Base-by-base conservation (phyloP, 2,888 invertebrate genomes). In the Dilophus febrilis region DNA sequence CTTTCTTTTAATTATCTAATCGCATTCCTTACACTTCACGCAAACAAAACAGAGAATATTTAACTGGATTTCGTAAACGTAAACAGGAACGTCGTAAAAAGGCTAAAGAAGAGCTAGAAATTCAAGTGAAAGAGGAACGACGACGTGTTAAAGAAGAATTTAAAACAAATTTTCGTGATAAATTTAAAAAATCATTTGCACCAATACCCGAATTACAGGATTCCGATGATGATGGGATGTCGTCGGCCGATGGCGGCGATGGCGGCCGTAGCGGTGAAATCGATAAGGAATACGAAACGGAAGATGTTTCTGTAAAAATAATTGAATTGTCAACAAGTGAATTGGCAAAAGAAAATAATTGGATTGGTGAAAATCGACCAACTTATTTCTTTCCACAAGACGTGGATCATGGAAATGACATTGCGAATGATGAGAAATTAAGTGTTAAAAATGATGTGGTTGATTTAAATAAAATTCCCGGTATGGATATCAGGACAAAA, bases 51-150 rank as follows among this genome's bases (percentile, higher is more conserved):
- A 85, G 85, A 53, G 82, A 85, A 35, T 86, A 80, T 55, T 59
- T 86, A 22, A 77, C 77, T 46, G 85, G 86, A 2, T 86, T 86
- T 55, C 80, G 72, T 35, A 85, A 84, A 62, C 66, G 86, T 45
- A 86, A 86, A 56, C 58, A 81, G 34, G 76, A 82, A 55, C 67
- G 85, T 35, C 74, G 77, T 53, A 75, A 78, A 50, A 74, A 76
- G 49, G 83, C 83, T 0, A 72, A 80, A 52, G 77, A 79, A 46
- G 72, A 83, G 47, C 57, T 86, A 28, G 71, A 80, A 48, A 64
- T 66, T 29, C 70, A 76, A 48, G 57, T 85, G 3, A 84, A 83
- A 55, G 79, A 77, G 50, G 85, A 85, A 54, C 72, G 70, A 44
- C 81, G 75, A 53, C 67, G 79, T 37, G 76, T 86, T 35, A 80